Percentiles rank a stretch among this genome's conserved stretches.
phyloP scores from a whole-genome alignment of 2,797 vertebrate genomes.

The Poecilia gillii region DNA sequence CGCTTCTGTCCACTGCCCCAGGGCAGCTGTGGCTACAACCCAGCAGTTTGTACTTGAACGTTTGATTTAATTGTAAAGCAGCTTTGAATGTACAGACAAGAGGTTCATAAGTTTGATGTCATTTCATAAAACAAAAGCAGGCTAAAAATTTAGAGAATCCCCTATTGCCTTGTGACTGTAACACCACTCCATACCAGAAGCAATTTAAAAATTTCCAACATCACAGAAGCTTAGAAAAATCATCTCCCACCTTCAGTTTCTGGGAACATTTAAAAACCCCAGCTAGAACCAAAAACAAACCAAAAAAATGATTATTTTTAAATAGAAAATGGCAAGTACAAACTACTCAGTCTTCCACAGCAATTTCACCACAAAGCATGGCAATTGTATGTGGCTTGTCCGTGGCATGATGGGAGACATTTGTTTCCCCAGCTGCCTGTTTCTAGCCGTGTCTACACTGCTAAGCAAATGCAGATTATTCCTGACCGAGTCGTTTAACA shows the following conservation, averaged over 20 bases:
- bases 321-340: not conserved
- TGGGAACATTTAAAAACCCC: not conserved
- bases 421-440: not conserved
- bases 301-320: not conserved
- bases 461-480: constrained; percentile 5
- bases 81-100: no score
- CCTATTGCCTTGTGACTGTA: not conserved
- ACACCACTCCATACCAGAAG: not conserved
- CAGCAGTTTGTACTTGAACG: no score
- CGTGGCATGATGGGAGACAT: not conserved
- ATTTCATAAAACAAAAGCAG: not conserved
- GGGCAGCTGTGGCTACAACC: no score
- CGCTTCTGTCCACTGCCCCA: no score
- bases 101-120: no score
- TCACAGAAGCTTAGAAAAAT: not conserved
- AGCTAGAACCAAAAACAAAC: not conserved
- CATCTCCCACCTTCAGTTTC: not conserved
- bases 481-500: not conserved
- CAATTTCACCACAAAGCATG: not conserved
- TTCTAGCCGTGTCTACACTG: not conserved
- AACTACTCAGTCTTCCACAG: not conserved
- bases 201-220: not conserved
- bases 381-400: not conserved
- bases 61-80: no score
- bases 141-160: not conserved